phyloP scores from a whole-genome alignment of 2,797 vertebrate genomes.

The Salmo trutta region DNA sequence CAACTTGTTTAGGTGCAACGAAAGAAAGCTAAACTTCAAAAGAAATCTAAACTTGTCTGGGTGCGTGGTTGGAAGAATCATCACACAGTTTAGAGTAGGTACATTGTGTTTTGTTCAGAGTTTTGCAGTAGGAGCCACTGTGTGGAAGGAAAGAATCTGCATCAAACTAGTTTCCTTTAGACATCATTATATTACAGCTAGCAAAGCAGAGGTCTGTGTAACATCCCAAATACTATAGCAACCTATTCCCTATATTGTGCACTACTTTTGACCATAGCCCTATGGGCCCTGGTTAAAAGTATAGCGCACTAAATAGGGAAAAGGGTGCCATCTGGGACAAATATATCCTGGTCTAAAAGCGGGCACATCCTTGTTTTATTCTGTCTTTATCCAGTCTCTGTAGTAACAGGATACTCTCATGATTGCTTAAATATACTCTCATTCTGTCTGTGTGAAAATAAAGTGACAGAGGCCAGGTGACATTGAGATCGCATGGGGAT shows the following conservation, averaged over 20 bases:
- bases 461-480: constrained; percentile 8
- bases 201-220: not conserved
- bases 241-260: no score
- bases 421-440: constrained; percentile 5
- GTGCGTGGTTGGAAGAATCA: not conserved
- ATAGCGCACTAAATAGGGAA: no score
- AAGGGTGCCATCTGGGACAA: no score
- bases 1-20: not conserved
- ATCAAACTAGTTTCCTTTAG: not conserved
- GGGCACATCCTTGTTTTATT: not conserved
- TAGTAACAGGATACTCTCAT: not conserved
- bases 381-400: not conserved
- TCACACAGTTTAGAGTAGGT: not conserved
- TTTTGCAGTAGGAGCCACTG: not conserved
- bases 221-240: no score
- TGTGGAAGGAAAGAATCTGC: constrained; percentile 1
- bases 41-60: not conserved
- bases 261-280: no score
- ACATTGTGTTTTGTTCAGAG: not conserved
- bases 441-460: not conserved
- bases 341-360: no score
- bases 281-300: no score
- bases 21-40: not conserved
- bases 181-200: not conserved
- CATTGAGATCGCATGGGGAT: not conserved